These are phyloP conservation scores for Oncorhynchus nerka DNA, from an alignment of 2,113 vertebrate genomes.

Conservation along the genomic window DNA sequence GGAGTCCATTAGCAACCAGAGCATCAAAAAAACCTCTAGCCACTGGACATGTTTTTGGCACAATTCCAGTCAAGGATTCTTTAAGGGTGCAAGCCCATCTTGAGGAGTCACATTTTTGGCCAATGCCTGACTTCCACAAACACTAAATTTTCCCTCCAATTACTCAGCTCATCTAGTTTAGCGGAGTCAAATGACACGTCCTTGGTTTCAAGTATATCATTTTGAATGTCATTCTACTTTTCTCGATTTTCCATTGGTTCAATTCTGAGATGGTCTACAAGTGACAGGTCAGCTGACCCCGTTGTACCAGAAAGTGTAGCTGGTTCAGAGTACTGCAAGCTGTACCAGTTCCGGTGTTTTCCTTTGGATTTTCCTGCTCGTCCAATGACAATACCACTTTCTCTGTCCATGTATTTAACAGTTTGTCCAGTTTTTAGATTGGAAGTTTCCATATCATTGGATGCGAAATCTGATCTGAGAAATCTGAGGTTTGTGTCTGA, in stretches of 20 bases:
- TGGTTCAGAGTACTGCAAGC: slow-evolving; percentile 4
- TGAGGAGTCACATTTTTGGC: slow-evolving; percentile 18
- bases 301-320: slow-evolving; percentile 2
- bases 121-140: slow-evolving; percentile 29
- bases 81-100: too few relatives aligned
- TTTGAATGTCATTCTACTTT: neutral
- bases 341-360: slow-evolving; percentile 25
- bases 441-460: neutral
- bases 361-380: slow-evolving; percentile 23
- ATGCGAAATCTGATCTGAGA: too few relatives aligned
- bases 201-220: slow-evolving; percentile 1
- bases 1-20: neutral
- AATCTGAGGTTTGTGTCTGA: too few relatives aligned
- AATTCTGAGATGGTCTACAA: neutral
- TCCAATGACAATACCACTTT: neutral
- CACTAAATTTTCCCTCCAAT: slow-evolving; percentile 14
- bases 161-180: slow-evolving; percentile 11
- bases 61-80: slow-evolving; percentile 25
- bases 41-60: slow-evolving; percentile 14
- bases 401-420: neutral
- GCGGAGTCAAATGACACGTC: slow-evolving; percentile 13
- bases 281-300: neutral
- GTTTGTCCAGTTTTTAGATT: neutral
- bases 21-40: slow-evolving; percentile 25
- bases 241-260: neutral